These are phyloP conservation scores for Heloderma charlesbogerti DNA, from an alignment of 2,113 vertebrate species.

Conservation along the genomic window DNA sequence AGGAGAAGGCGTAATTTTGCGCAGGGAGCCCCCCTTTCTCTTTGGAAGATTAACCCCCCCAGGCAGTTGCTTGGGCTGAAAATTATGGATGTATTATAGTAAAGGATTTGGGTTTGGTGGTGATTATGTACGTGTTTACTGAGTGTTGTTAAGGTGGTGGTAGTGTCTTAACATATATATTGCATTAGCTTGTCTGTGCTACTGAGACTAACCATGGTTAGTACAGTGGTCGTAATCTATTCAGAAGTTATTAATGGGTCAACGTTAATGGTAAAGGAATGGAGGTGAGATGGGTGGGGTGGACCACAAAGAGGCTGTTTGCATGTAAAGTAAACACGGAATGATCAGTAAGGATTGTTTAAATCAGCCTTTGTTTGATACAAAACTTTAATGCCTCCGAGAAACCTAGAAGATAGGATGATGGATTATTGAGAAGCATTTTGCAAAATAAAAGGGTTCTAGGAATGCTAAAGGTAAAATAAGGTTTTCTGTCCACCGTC, in stretches of 20 bases:
- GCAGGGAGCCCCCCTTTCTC: conserved; percentile 73
- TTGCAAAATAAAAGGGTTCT: neutral
- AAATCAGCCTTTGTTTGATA: neutral
- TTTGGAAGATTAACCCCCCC: conserved; percentile 67
- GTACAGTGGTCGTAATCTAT: conserved; percentile 6
- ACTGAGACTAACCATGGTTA: conserved; percentile 37
- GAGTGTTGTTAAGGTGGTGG: neutral
- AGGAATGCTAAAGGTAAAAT: neutral
- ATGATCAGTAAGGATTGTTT: neutral
- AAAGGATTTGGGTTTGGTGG: conserved; percentile 57
- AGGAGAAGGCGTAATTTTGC: conserved; percentile 77
- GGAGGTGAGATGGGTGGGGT: neutral
- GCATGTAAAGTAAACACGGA: neutral
- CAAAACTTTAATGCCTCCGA: neutral
- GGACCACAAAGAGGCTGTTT: neutral
- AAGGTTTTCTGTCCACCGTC: neutral
- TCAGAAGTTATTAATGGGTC: neutral
- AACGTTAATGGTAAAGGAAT: neutral
- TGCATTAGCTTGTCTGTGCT: neutral
- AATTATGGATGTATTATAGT: conserved; percentile 62
- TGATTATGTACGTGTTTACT: conserved; percentile 5
- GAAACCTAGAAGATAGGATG: neutral
- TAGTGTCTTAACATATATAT: conserved; percentile 39
- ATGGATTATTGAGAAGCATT: neutral
- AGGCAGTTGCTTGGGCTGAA: conserved; percentile 70